Evolutionary conservation across 2,113 vertebrate genomes (phyloP).

Genomic region (Lipophrys pholis): DNA sequence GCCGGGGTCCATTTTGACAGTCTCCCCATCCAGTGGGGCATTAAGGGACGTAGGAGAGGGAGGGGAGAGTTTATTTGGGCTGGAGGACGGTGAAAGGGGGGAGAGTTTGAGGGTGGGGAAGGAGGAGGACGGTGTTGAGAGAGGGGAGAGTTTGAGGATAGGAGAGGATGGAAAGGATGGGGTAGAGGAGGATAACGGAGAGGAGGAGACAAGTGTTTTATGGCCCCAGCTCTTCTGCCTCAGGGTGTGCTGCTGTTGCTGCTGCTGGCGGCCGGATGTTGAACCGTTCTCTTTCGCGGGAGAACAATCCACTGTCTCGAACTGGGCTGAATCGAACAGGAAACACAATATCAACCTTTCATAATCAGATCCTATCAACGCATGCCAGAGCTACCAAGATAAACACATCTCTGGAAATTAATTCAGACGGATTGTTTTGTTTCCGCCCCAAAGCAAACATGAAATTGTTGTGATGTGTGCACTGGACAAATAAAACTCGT

Average conservation of each 20-base stretch:
- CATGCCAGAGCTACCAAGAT: constrained; percentile 27
- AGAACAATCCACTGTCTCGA: constrained; percentile 87
- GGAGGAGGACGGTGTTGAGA: constrained; percentile 68
- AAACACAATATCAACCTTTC: constrained; percentile 54
- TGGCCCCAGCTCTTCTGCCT: constrained; percentile 93
- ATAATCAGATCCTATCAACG: constrained; percentile 47
- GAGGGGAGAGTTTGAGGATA: constrained; percentile 79
- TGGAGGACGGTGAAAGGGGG: constrained; percentile 63
- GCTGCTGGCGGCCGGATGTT: constrained; percentile 65
- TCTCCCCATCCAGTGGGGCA: constrained; percentile 78
- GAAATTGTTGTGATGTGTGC: constrained; percentile 54
- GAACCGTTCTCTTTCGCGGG: constrained; percentile 82
- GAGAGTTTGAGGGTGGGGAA: constrained; percentile 75
- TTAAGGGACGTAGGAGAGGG: constrained; percentile 71
- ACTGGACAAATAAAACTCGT: constrained; percentile 57
- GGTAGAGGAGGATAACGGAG: constrained; percentile 69
- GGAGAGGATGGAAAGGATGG: constrained; percentile 76
- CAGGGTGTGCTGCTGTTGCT: constrained; percentile 69
- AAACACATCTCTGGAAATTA: constrained; percentile 59
- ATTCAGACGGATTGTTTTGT: constrained; percentile 58
- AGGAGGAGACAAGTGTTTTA: constrained; percentile 85
- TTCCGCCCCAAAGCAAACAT: constrained; percentile 63
- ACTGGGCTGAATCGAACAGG: constrained; percentile 86
- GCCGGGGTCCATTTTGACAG: constrained; percentile 85
- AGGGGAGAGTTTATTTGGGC: constrained; percentile 70